Evolutionary conservation across 2,888 invertebrate genomes (phyloP), one percentile per base, ranked within the genome.

Genomic region (Phalera bucephala): DNA sequence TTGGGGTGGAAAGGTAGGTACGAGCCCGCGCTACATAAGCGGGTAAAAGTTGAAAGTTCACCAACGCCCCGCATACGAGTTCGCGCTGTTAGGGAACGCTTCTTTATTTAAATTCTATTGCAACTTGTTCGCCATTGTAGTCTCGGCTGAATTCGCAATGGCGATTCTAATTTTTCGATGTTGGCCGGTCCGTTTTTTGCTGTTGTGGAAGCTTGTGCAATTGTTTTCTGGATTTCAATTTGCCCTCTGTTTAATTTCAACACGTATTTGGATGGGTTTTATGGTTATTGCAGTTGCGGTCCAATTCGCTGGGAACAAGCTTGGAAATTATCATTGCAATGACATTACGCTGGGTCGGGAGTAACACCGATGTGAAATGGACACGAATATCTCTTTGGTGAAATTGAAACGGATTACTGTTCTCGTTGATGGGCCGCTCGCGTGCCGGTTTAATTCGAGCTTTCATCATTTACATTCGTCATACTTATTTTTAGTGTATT

Each of bases 81-180:
- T 80, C 78, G 72, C 75, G 70, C 79, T 78, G 81, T 82, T 80
- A 74, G 71, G 63, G 71, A 84, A 78, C 76, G 83, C 69, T 85
- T 86, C 85, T 87, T 88, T 88, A 86, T 88, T 88, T 81, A 87
- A 86, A 87, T 84, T 83, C 78, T 79, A 90, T 91, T 82, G 91
- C 91, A 91, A 91, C 89, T 85, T 77, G 81, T 73, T 75, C 76
- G 59, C 84, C 79, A 86, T 86, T 90, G 87, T 89, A 85, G 62
- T 72, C 75, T 72, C 67, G 55, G 61, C 68, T 74, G 80, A 81
- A 80, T 81, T 81, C 72, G 70, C 67, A 78, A 82, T 73, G 69
- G 60, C 61, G 64, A 54, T 62, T 76, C 73, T 73, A 80, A 82
- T 80, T 82, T 80, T 79, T 81, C 74, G 75, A 73, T 72, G 72